A percentile compares a stretch with the other conserved stretches of the same genome.
phyloP scores from a whole-genome alignment of 2,888 invertebrate genomes.

The Pristionchus exspectatus region DNA sequence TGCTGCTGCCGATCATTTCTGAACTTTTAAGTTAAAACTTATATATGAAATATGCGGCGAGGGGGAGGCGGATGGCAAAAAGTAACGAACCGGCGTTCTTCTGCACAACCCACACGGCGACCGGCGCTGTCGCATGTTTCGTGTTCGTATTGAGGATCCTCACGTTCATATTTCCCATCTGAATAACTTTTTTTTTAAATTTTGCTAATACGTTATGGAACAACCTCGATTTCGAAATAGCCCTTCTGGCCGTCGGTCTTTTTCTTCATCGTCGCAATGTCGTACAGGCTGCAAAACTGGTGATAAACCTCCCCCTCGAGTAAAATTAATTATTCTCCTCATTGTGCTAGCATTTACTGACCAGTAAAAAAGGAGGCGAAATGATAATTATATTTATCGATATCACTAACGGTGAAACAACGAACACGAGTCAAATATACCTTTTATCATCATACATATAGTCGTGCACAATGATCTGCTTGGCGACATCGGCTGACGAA shows the following conservation, averaged over 20 bases:
- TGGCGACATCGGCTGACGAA: background rate
- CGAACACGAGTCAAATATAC: background rate
- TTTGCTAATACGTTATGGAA: background rate
- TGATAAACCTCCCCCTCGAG: background rate
- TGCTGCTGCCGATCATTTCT: background rate
- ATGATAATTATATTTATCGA: too few relatives aligned
- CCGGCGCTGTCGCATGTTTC: background rate
- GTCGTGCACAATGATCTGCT: background rate
- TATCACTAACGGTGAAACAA: background rate
- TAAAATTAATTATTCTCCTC: too few relatives aligned
- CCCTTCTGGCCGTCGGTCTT: background rate
- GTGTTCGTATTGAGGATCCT: background rate
- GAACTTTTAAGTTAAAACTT: background rate
- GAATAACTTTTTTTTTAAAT: background rate
- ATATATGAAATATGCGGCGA: too few relatives aligned
- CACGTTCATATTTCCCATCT: background rate
- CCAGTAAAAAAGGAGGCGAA: too few relatives aligned
- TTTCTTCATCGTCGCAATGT: background rate
- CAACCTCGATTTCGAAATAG: background rate
- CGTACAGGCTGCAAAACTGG: background rate
- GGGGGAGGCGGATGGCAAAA: too few relatives aligned
- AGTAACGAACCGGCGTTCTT: background rate
- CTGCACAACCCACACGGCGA: conserved; percentile 16
- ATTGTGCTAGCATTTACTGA: too few relatives aligned
- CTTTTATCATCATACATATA: background rate